Conservation (phyloP, 1,140 invertebrate genomes). For the Drosophila neocordata region DNA sequence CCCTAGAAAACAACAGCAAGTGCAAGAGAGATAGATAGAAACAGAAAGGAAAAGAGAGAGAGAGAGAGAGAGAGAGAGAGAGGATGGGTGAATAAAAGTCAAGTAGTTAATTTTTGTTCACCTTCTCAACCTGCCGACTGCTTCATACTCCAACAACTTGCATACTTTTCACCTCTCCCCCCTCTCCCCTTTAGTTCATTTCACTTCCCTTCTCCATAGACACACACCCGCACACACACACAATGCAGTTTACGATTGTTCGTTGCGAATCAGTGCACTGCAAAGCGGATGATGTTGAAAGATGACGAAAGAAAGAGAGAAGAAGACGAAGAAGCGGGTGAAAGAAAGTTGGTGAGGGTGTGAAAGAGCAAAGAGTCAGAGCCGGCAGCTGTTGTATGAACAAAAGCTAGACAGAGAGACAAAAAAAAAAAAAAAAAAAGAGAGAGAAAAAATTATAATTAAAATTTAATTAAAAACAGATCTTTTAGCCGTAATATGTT, state of each 20-base stretch:
- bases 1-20: background rate
- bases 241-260: constrained; percentile 57
- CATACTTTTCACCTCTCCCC: background rate
- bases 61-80: background rate
- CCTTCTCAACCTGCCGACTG: constrained; percentile 9
- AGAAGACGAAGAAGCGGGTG: background rate
- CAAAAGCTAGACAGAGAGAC: too few species aligned
- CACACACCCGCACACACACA: background rate
- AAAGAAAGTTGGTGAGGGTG: background rate
- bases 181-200: constrained; percentile 27
- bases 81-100: background rate
- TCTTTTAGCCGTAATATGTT: constrained; percentile 66
- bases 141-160: too few species aligned
- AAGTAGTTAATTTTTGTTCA: constrained; percentile 16
- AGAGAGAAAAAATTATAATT: constrained; percentile 51
- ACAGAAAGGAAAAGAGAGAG: background rate
- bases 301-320: background rate
- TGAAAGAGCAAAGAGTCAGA: constrained; percentile 1
- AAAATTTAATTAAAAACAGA: constrained; percentile 62
- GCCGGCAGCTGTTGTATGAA: constrained; percentile 27
- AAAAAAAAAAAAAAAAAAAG: constrained; percentile 12
- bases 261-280: constrained; percentile 60
- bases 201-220: constrained; percentile 14
- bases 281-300: constrained; percentile 5
- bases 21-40: background rate